Base-by-base conservation (phyloP, 2,113 vertebrate species). In the Scolopax mira region DNA sequence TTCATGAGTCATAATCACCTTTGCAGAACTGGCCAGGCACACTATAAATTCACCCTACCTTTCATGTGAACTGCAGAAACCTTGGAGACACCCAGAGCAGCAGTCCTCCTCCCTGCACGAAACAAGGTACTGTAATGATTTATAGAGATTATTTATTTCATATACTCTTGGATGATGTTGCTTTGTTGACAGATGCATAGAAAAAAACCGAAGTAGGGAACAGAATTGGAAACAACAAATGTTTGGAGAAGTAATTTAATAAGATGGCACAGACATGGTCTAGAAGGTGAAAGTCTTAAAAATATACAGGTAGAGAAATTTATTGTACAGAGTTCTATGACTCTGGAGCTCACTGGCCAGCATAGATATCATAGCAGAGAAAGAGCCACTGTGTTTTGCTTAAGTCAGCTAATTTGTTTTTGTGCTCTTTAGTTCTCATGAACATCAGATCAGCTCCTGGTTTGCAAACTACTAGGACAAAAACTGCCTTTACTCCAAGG, bases 1-100 rank as follows among this genome's bases (percentile, higher is more conserved):
- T 27, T 49, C 23, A 33, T 97, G 96, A 97, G 72, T 96, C 94
- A 97, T 57, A 93, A 78, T 60, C 90, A 84, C 48, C 44, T 95
- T n/a, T 79, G 80, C 46, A 90, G 91, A 93, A 95, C 86, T 21
- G 31, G 86, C 37, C 89, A 85, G 49, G 44, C 92, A 33, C 41
- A 49, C 57, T 97, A 97, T 97, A 97, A 94, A 97, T 96, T 90
- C 83, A 93, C 82, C 52, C 44, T 90, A 87, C 41, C 28, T 69
- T 84, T 60, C 77, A 67, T 7, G 52, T 92, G 73, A 88, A 85
- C 86, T 75, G 18, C 70, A 96, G 92, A 92, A 89, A 81, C 75
- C 57, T 65, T 81, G 54, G 88, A 95, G 92, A 72, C 65, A 87
- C 16, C 27, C 41, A 13, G 75, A 94, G 52, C 57, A 72, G 65